These are phyloP conservation scores for Eptatretus burgeri DNA, from an alignment of 2,113 vertebrate genomes.

Conservation along the genomic window DNA sequence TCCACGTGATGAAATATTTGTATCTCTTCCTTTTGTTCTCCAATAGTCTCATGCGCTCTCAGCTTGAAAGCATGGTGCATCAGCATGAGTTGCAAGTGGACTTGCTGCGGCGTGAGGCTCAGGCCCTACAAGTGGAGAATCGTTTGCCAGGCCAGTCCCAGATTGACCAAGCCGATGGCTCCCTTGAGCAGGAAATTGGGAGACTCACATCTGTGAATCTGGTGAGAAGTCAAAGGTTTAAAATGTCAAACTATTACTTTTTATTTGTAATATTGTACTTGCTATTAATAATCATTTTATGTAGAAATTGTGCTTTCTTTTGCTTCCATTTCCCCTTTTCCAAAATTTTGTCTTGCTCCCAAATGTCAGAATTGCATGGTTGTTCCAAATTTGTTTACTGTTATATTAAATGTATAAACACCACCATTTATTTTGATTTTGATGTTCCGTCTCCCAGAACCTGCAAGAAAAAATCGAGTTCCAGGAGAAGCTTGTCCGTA, in stretches of 20 bases:
- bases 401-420: no score
- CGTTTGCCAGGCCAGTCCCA: conserved; percentile 75
- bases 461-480: conserved; percentile 95
- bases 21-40: conserved; percentile 11
- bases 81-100: conserved; percentile 54
- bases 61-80: conserved; percentile 62
- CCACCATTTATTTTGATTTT: conserved; percentile 10
- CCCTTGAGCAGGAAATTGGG: conserved; percentile 88
- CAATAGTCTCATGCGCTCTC: conserved; percentile 56
- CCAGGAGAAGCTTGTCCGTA: conserved; percentile 89
- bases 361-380: no score
- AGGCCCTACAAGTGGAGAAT: conserved; percentile 77
- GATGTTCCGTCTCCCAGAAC: conserved; percentile 23
- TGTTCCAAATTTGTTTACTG: no score
- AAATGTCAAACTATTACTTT: no score
- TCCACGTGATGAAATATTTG: no score
- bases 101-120: conserved; percentile 47
- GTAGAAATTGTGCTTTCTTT: no score
- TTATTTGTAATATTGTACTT: no score
- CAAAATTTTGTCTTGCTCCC: no score
- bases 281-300: no score
- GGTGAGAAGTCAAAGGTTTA: conserved; percentile 19
- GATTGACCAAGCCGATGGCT: conserved; percentile 78
- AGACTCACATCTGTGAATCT: conserved; percentile 83
- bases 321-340: no score